Evolutionary conservation across 2,113 vertebrate species (phyloP).

Genomic region (Austrofundulus limnaeus): DNA sequence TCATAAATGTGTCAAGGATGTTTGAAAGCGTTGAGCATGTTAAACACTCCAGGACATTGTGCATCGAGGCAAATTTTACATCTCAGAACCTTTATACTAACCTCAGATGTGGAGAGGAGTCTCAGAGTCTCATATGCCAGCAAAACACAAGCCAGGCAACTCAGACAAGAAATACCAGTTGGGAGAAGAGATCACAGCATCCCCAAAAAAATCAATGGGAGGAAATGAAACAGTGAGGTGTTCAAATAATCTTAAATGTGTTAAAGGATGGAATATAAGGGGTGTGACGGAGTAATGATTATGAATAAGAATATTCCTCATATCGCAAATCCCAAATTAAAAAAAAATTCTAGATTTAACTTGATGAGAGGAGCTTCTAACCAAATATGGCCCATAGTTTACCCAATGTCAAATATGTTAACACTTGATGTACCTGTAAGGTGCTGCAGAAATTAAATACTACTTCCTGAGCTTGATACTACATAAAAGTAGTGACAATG

Average conservation of each 20-base stretch:
- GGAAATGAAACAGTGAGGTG: slow-evolving; percentile 45
- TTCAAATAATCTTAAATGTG: slow-evolving; percentile 44
- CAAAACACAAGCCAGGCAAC: background rate
- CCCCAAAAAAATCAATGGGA: slow-evolving; percentile 51
- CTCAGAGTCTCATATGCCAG: slow-evolving; percentile 13
- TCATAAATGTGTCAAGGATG: slow-evolving; percentile 71
- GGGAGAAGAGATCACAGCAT: slow-evolving; percentile 15
- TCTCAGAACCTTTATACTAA: slow-evolving; percentile 32
- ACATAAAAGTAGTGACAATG: background rate
- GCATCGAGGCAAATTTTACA: slow-evolving; percentile 33
- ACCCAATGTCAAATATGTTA: background rate
- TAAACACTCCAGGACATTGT: slow-evolving; percentile 47
- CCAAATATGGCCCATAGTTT: background rate
- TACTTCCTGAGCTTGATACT: background rate
- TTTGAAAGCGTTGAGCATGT: slow-evolving; percentile 59
- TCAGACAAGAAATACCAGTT: slow-evolving; percentile 19
- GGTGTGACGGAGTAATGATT: slow-evolving; percentile 38
- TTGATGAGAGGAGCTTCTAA: background rate
- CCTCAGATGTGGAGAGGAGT: slow-evolving; percentile 26
- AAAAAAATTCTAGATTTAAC: background rate
- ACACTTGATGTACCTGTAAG: background rate
- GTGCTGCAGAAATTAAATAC: background rate
- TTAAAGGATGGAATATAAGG: slow-evolving; percentile 28
- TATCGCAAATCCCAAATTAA: background rate
- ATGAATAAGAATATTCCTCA: slow-evolving; percentile 23